Evolutionary conservation across 2,888 invertebrate genomes (phyloP).

Genomic region (Cephalotes varians): DNA sequence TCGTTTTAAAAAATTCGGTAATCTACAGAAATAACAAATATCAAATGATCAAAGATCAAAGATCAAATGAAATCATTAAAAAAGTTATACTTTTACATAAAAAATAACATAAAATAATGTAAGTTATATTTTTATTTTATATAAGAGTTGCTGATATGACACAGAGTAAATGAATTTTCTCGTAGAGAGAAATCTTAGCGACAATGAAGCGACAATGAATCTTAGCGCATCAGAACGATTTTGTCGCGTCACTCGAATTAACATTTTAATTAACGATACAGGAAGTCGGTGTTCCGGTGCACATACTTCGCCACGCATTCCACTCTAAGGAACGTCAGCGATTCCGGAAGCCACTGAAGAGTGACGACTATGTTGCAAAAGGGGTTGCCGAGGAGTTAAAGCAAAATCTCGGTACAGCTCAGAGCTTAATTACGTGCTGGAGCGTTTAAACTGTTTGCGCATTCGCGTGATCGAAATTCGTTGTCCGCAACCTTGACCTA

Average conservation of each 20-base stretch:
- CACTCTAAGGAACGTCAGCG: constrained; percentile 51
- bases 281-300: constrained; percentile 30
- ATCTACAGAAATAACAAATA: neutral
- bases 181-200: constrained; percentile 10
- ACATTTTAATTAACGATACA: constrained; percentile 78
- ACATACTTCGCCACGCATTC: constrained; percentile 33
- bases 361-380: constrained; percentile 36
- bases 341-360: constrained; percentile 50
- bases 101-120: neutral
- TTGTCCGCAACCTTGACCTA: constrained; percentile 48
- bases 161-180: neutral
- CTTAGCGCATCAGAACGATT: constrained; percentile 14
- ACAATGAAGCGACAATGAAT: too few species aligned
- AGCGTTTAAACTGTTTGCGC: constrained; percentile 43
- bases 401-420: constrained; percentile 29
- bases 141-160: neutral
- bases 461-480: constrained; percentile 46
- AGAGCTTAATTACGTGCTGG: constrained; percentile 51
- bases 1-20: neutral
- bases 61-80: neutral
- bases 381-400: constrained; percentile 32
- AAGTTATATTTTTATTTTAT: neutral
- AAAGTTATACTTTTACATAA: neutral
- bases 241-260: constrained; percentile 70
- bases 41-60: too few species aligned